phyloP scores from a whole-genome alignment of 23 tunicate species.

The Diplosoma virens region DNA sequence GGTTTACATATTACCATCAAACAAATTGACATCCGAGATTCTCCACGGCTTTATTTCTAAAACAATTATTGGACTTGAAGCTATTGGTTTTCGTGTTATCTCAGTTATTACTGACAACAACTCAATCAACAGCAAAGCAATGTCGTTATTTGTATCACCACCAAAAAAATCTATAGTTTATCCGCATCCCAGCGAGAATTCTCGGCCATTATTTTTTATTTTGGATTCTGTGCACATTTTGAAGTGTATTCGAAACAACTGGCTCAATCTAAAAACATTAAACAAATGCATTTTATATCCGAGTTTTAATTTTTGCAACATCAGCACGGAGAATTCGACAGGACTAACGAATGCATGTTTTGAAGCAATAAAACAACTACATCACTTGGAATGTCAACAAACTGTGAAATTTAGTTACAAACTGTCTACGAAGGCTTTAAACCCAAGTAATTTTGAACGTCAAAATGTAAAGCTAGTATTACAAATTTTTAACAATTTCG shows the following conservation, averaged over 20 bases:
- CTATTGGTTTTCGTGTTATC: conserved; percentile 6
- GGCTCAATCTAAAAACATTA: conserved; percentile 13
- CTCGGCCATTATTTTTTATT: conserved; percentile 7
- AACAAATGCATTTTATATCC: conserved; percentile 1
- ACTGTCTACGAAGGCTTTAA: conserved; percentile 8
- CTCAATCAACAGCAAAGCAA: conserved; percentile 21
- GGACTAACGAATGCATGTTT: conserved; percentile 2
- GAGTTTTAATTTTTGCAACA: conserved; percentile 8
- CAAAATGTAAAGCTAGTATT: conserved; percentile 9
- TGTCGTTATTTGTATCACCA: conserved; percentile 18
- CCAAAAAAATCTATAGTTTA: conserved; percentile 12
- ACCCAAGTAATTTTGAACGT: conserved; percentile 8
- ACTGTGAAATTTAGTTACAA: neutral
- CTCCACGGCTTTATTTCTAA: neutral
- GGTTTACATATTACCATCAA: neutral
- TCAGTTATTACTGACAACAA: neutral
- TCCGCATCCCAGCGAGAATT: conserved; percentile 4
- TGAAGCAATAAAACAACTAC: neutral
- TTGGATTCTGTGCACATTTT: conserved; percentile 19
- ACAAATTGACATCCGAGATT: neutral
- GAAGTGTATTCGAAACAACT: conserved; percentile 26
- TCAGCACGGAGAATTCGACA: neutral
- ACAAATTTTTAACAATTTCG: conserved; percentile 19
- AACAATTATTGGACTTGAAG: conserved; percentile 5
- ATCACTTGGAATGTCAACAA: neutral